phyloP scores from a whole-genome alignment of 2,797 vertebrate species.

The Hippopotamyrus pictus region DNA sequence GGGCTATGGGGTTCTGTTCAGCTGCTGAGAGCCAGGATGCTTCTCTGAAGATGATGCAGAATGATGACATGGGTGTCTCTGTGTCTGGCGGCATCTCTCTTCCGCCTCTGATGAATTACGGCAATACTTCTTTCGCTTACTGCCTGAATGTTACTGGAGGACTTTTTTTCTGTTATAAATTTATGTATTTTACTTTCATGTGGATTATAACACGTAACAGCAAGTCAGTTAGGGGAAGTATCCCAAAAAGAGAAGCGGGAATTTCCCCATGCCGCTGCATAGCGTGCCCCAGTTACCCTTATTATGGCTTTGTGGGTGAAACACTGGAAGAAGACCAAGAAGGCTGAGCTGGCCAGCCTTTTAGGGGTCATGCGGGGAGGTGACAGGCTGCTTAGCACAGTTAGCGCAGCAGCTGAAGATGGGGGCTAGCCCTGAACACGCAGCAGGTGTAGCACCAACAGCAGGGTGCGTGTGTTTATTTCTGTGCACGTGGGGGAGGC shows the following conservation, averaged over 20 bases:
- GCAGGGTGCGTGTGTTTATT: background rate
- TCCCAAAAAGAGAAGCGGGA: background rate
- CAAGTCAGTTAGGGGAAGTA: background rate
- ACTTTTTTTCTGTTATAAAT: background rate
- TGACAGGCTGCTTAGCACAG: conserved; percentile 8
- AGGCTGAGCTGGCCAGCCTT: background rate
- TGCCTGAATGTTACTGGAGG: background rate
- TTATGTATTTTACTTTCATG: background rate
- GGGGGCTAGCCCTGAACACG: no score
- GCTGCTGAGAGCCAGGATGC: conserved; percentile 45
- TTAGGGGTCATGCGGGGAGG: background rate
- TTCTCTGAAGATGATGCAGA: conserved; percentile 37
- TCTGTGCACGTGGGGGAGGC: background rate
- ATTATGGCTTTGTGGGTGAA: conserved; percentile 17
- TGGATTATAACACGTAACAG: conserved; percentile 5
- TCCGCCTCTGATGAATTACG: conserved; percentile 19
- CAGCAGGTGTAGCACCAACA: background rate
- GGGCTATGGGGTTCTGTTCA: conserved; percentile 29
- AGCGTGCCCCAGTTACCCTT: conserved; percentile 14
- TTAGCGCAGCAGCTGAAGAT: background rate
- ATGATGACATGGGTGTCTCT: conserved; percentile 34
- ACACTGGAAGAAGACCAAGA: background rate
- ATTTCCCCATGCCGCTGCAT: background rate
- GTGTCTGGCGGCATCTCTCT: conserved; percentile 35
- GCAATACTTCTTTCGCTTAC: conserved; percentile 24